Evolutionary conservation across 2,797 vertebrate genomes (phyloP).

Genomic region (Diplodus puntazzo): DNA sequence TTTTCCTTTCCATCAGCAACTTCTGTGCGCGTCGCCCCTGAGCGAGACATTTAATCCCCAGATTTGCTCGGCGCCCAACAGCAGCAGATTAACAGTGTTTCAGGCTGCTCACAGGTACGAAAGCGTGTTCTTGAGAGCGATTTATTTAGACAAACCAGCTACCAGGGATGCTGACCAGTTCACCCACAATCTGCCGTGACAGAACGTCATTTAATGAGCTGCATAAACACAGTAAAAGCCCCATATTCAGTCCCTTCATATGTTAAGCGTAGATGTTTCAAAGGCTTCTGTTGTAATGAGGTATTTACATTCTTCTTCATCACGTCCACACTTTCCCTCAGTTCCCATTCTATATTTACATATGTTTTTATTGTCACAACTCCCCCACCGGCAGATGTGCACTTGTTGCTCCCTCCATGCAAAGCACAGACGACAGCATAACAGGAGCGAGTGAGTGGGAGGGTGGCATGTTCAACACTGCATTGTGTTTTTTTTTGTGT

Average conservation of each 20-base stretch:
- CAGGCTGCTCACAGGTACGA: slow-evolving; percentile 17
- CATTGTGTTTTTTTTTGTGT: not conserved
- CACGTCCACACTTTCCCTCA: not conserved
- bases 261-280: not conserved
- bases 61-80: slow-evolving; percentile 35
- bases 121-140: not conserved
- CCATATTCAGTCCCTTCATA: not conserved
- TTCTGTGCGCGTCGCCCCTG: slow-evolving; percentile 43
- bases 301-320: not conserved
- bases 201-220: not conserved
- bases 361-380: not conserved
- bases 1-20: slow-evolving; percentile 48
- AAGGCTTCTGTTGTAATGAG: not conserved
- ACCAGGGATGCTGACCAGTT: slow-evolving; percentile 22
- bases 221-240: not conserved
- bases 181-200: not conserved
- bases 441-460: slow-evolving; percentile 1
- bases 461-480: not conserved
- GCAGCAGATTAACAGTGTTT: slow-evolving; percentile 47
- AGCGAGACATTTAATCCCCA: slow-evolving; percentile 64
- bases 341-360: not conserved
- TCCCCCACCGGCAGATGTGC: slow-evolving; percentile 18
- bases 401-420: not conserved
- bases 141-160: not conserved
- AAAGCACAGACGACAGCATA: not conserved